Evolutionary conservation across 92 coral and sea anemone genomes (phyloP).

Genomic region (Scolanthus callimorphus): DNA sequence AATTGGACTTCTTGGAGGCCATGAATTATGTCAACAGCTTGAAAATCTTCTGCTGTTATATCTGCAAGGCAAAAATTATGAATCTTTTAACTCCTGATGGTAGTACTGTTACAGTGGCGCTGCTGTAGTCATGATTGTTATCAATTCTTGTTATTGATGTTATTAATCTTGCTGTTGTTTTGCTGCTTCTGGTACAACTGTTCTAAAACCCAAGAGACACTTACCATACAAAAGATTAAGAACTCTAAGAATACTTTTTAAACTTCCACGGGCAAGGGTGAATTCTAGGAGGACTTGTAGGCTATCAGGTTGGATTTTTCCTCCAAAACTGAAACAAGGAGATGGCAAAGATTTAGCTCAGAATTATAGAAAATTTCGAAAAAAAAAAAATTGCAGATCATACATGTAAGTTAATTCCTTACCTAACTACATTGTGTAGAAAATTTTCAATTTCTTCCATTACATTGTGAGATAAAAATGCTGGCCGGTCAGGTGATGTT

Average conservation of each 20-base stretch:
- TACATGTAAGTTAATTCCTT: too few species aligned
- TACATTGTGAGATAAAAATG: conserved; percentile 81
- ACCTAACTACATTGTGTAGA: conserved; percentile 85
- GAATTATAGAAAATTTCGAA: too few species aligned
- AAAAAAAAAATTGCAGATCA: too few species aligned
- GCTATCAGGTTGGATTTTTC: conserved; percentile 77
- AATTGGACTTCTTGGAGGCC: conserved; percentile 87
- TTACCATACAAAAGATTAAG: conserved; percentile 86
- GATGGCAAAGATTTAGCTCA: too few species aligned
- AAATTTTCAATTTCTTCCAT: conserved; percentile 95
- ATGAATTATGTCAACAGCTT: conserved; percentile 59
- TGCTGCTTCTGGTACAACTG: too few species aligned
- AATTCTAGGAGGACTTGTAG: conserved; percentile 82
- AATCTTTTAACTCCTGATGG: background rate
- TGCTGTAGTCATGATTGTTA: background rate
- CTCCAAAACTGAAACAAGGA: conserved; percentile 57
- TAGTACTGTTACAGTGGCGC: background rate
- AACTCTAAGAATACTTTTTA: conserved; percentile 91
- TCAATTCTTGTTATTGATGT: background rate
- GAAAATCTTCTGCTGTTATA: conserved; percentile 69
- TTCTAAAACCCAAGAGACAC: too few species aligned
- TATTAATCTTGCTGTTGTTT: background rate
- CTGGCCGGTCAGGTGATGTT: conserved; percentile 89
- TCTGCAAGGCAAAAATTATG: conserved; percentile 35
- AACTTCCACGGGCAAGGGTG: conserved; percentile 91